Percentiles rank a stretch among this genome's conserved stretches.
These are phyloP conservation scores for Hydropotes inermis DNA, from an alignment of 2,113 vertebrate species.

Conservation along the genomic window DNA sequence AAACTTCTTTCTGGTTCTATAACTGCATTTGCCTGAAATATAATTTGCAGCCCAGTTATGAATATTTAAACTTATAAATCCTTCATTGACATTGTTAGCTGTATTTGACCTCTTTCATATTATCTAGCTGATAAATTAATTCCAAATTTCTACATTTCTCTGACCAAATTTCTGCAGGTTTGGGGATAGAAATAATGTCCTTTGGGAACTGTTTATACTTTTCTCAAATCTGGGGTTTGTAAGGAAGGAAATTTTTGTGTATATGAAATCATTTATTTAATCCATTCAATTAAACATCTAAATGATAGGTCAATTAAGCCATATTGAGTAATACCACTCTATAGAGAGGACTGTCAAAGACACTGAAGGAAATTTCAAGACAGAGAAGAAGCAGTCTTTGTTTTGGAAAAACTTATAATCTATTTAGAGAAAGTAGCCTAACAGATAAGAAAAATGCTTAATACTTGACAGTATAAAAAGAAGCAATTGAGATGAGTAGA, in stretches of 20 bases:
- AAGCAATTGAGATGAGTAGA: not conserved
- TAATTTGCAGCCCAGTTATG: not conserved
- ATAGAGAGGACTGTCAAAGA: not conserved
- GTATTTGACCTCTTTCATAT: not conserved
- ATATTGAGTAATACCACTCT: not conserved
- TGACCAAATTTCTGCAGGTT: not conserved
- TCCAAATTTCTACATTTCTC: not conserved
- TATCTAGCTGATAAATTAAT: slow-evolving; percentile 24
- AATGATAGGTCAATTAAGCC: not conserved
- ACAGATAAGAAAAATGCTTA: not conserved
- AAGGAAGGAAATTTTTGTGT: not conserved
- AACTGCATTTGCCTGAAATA: not conserved
- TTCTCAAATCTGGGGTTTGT: not conserved
- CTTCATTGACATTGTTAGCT: slow-evolving; percentile 5
- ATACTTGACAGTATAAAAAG: not conserved
- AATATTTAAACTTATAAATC: slow-evolving; percentile 27
- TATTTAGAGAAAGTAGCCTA: not conserved
- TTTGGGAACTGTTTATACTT: not conserved
- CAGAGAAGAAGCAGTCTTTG: not conserved
- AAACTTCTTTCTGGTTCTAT: not conserved
- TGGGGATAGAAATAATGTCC: not conserved
- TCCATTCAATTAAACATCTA: not conserved
- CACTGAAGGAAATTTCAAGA: not conserved
- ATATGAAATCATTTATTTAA: not conserved
- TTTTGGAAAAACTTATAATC: not conserved